phyloP scores from a whole-genome alignment of 2,113 vertebrate genomes.

The Mustela lutreola region DNA sequence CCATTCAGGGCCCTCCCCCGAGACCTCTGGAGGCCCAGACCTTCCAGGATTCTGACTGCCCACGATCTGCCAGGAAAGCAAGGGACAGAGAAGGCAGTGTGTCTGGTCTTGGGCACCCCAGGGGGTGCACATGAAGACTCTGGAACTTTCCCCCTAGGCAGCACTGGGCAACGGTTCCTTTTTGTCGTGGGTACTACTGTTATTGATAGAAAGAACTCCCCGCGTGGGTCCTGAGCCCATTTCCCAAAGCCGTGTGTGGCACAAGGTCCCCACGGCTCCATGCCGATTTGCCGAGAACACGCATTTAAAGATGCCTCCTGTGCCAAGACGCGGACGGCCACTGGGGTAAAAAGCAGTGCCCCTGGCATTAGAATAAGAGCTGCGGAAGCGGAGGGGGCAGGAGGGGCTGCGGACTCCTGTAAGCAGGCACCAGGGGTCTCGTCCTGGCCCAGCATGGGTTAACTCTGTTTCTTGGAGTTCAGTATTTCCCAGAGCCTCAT shows the following conservation, averaged over 20 bases:
- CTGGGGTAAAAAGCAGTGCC: accelerated
- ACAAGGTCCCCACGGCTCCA: accelerated
- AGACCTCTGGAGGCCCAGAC: not conserved
- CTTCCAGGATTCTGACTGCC: not conserved
- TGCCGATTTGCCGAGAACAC: accelerated
- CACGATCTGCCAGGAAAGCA: not conserved
- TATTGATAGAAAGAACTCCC: not conserved
- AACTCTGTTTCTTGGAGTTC: not conserved
- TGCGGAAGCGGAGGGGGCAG: not conserved
- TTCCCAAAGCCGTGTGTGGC: not conserved
- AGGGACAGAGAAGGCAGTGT: no score
- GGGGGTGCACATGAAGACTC: not conserved
- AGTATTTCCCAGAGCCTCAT: not conserved
- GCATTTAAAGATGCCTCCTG: no score
- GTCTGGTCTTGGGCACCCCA: no score
- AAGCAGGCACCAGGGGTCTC: not conserved
- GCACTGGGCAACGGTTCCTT: not conserved
- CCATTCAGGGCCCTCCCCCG: accelerated
- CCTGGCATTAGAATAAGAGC: not conserved
- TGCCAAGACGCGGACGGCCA: accelerated
- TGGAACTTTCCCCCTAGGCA: not conserved
- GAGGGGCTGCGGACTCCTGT: not conserved
- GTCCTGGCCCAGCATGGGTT: not conserved
- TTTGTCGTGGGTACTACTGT: not conserved
- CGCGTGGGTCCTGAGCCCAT: not conserved